phyloP scores from a whole-genome alignment of 2,113 vertebrate genomes.

The Proteles cristata region DNA sequence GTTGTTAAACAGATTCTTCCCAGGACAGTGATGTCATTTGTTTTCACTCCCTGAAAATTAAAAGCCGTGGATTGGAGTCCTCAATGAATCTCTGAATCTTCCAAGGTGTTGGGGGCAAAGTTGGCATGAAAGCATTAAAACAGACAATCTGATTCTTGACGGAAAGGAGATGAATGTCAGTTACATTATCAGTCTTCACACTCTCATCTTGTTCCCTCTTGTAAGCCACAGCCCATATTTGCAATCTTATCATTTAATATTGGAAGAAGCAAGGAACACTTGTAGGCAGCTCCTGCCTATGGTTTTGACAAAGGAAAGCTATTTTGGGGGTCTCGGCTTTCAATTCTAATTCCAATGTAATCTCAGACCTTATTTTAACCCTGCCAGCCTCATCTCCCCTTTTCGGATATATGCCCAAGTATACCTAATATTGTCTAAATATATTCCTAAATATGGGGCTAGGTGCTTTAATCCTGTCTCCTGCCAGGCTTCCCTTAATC shows the following conservation, averaged over 20 bases:
- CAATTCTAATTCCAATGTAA: not conserved
- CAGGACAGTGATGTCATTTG: not conserved
- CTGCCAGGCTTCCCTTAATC: not conserved
- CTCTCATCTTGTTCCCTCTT: not conserved
- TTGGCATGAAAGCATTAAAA: not conserved
- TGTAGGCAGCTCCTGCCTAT: not conserved
- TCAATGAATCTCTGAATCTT: not conserved
- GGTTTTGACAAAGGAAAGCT: not conserved
- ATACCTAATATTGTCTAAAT: not conserved
- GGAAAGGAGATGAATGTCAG: not conserved
- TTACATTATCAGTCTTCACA: not conserved
- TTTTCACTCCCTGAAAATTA: not conserved
- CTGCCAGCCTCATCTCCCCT: not conserved
- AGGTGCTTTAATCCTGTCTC: not conserved
- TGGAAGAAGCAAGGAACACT: not conserved
- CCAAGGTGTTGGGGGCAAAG: not conserved
- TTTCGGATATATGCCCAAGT: not conserved
- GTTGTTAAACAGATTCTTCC: not conserved
- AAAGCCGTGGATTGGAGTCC: not conserved
- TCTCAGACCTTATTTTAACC: not conserved
- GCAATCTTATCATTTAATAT: not conserved
- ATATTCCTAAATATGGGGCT: not conserved
- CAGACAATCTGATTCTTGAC: not conserved
- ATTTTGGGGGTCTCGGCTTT: not conserved
- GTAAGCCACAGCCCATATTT: not conserved